A percentile compares a stretch with the other conserved stretches of the same genome.
These are phyloP conservation scores for Hyphantria cunea DNA, from an alignment of 1,140 invertebrate species.

Conservation along the genomic window DNA sequence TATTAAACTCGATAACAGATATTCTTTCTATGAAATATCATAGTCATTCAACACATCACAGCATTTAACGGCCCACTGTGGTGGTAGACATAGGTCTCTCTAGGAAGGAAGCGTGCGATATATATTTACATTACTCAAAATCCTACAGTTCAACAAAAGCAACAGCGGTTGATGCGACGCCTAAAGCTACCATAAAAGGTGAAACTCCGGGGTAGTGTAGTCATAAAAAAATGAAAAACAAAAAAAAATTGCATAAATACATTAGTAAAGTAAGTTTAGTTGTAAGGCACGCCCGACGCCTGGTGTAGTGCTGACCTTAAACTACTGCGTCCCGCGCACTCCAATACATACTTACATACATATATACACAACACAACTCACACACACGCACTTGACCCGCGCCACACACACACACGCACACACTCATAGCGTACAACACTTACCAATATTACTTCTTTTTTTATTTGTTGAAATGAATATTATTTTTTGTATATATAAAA, in stretches of 20 bases:
- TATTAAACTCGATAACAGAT: too few relatives aligned
- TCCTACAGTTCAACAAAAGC: too few relatives aligned
- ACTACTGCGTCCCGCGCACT: conserved; percentile 50
- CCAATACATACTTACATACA: conserved; percentile 40
- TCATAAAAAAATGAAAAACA: conserved; percentile 42
- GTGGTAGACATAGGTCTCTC: too few relatives aligned
- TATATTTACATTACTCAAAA: too few relatives aligned
- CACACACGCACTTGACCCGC: conserved; percentile 31
- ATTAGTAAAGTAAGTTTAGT: conserved; percentile 46
- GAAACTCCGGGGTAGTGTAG: conserved; percentile 44
- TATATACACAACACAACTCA: conserved; percentile 42
- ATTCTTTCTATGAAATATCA: too few relatives aligned
- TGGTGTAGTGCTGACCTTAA: conserved; percentile 41
- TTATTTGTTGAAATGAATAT: background rate
- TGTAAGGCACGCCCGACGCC: conserved; percentile 55
- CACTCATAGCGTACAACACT: conserved; percentile 25
- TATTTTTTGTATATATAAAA: too few relatives aligned
- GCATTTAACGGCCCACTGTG: too few relatives aligned
- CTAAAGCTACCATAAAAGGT: conserved; percentile 55
- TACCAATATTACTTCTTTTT: background rate
- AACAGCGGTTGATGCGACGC: conserved; percentile 14
- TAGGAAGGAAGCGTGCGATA: too few relatives aligned
- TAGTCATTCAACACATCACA: too few relatives aligned
- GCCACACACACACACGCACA: conserved; percentile 36
- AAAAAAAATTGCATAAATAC: conserved; percentile 61